Percentiles rank a stretch among this genome's conserved stretches.
These are phyloP conservation scores for Daphoenositta chrysoptera DNA, from an alignment of 2,113 vertebrate species.

Conservation along the genomic window DNA sequence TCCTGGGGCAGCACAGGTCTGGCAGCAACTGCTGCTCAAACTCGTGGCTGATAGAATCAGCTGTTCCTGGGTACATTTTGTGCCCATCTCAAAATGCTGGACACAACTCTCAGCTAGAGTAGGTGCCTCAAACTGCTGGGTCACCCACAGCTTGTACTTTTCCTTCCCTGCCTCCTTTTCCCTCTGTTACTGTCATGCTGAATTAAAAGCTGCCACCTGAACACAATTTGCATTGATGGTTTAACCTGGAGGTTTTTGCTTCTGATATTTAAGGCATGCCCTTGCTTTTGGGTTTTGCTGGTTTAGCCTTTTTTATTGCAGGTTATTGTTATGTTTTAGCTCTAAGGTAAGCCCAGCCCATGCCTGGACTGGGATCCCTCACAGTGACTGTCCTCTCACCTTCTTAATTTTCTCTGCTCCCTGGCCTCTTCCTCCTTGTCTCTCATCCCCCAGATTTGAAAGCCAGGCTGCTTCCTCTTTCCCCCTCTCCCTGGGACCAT, in stretches of 20 bases:
- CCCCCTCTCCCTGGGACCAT: neutral
- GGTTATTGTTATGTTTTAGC: neutral
- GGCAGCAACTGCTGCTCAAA: neutral
- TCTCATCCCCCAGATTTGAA: neutral
- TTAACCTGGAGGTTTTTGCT: neutral
- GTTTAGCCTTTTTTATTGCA: neutral
- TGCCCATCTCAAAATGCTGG: neutral
- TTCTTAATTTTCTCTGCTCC: neutral
- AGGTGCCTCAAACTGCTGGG: neutral
- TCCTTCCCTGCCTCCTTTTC: neutral
- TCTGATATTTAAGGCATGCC: neutral
- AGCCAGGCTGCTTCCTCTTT: constrained; percentile 14
- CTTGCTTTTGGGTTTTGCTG: neutral
- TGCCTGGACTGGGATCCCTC: neutral
- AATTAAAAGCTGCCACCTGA: neutral
- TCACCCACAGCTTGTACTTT: neutral
- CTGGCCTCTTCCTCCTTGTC: neutral
- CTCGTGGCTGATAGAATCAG: accelerated
- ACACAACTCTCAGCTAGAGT: accelerated
- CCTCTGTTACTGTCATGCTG: neutral
- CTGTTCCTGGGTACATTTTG: accelerated
- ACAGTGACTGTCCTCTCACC: neutral
- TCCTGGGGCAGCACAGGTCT: neutral
- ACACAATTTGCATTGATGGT: neutral
- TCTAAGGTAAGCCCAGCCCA: neutral